These are phyloP conservation scores for Drymodes brunneopygia DNA, from an alignment of 2,113 vertebrate species.

Conservation along the genomic window DNA sequence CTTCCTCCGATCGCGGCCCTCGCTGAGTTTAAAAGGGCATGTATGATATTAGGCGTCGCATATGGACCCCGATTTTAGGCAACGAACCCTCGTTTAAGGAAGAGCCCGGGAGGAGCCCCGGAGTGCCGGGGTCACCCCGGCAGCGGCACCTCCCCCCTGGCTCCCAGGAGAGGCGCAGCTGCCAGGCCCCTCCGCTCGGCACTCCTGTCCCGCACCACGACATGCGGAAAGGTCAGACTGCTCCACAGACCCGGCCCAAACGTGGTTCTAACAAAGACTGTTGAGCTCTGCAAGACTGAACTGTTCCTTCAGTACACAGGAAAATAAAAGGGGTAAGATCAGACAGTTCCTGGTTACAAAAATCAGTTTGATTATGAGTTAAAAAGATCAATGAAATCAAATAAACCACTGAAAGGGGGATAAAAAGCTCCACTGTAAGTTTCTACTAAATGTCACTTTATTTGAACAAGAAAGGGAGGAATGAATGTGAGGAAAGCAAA, in stretches of 20 bases:
- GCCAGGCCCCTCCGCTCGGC: accelerated
- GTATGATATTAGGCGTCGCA: neutral
- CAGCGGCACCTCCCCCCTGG: accelerated
- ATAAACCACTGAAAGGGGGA: neutral
- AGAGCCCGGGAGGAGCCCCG: neutral
- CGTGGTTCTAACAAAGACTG: too few species aligned
- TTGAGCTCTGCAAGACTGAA: neutral
- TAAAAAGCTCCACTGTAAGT: constrained; percentile 3
- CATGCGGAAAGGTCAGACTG: accelerated
- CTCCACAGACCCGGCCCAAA: neutral
- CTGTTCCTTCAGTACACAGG: neutral
- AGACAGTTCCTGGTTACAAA: neutral
- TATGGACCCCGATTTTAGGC: accelerated
- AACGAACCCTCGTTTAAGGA: accelerated
- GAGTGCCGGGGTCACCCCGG: neutral
- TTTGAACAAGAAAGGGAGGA: constrained; percentile 17
- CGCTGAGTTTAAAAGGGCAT: neutral
- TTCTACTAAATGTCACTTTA: neutral
- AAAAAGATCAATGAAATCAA: constrained; percentile 29
- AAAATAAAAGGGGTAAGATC: neutral
- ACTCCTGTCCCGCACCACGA: accelerated
- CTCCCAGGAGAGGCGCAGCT: too few species aligned
- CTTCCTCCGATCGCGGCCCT: neutral
- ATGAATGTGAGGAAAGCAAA: constrained; percentile 10
- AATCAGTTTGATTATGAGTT: constrained; percentile 41